A percentile compares a stretch with the other conserved stretches of the same genome.
Evolutionary conservation across 2,797 vertebrate genomes (phyloP).

Genomic region (Phrynocephalus guinanensis): DNA sequence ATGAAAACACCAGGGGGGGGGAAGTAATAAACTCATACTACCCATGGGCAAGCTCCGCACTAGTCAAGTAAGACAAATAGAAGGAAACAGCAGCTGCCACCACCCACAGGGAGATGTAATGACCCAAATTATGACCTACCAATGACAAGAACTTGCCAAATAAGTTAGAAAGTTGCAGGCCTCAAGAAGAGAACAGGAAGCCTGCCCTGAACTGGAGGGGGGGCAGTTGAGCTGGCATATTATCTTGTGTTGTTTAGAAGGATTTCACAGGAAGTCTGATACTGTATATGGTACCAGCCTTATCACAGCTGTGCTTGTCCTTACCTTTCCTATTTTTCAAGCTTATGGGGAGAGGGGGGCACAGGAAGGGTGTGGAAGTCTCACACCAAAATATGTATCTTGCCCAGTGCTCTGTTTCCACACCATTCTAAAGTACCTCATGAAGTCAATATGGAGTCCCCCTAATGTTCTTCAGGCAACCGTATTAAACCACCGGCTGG

Average conservation of each 20-base stretch:
- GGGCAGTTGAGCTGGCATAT: neutral
- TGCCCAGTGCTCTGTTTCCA: neutral
- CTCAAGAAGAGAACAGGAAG: slow-evolving; percentile 57
- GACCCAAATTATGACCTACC: slow-evolving; percentile 76
- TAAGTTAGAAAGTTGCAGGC: slow-evolving; percentile 61
- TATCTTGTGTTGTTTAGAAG: neutral
- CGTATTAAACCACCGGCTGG: neutral
- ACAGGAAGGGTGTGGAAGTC: neutral
- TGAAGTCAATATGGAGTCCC: neutral
- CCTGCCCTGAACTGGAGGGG: slow-evolving; percentile 35
- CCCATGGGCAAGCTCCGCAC: slow-evolving; percentile 67
- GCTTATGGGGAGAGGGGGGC: neutral
- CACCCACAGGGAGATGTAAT: slow-evolving; percentile 74
- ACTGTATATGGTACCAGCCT: neutral
- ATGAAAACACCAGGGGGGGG: slow-evolving; percentile 40
- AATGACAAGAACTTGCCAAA: slow-evolving; percentile 43
- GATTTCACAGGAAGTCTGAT: neutral
- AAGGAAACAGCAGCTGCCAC: slow-evolving; percentile 60
- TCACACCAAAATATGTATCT: neutral
- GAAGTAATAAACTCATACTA: slow-evolving; percentile 68
- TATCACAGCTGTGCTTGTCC: neutral
- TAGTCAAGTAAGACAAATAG: slow-evolving; percentile 69
- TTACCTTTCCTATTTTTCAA: neutral
- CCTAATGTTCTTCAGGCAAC: no score
- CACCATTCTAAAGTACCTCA: neutral